Evolutionary conservation across 2,888 invertebrate genomes (phyloP), one percentile per base, ranked within the genome.

Genomic region (Marronus borbonicus): DNA sequence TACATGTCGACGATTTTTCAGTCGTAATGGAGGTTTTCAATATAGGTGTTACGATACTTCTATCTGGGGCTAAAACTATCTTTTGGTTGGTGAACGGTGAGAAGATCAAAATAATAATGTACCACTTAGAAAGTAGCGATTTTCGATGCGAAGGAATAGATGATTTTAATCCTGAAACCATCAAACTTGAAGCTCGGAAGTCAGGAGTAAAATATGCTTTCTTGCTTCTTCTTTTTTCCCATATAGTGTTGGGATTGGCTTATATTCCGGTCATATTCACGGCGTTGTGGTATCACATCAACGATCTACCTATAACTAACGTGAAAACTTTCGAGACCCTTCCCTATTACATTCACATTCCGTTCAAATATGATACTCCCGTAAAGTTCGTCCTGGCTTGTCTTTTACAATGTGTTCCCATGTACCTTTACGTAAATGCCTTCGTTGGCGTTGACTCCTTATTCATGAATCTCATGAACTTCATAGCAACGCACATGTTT

Each of bases 401-500:
- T 72, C 82, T 84, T 12, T 86, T 86, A 80, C 88, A 88, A 81
- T 84, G 84, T 20, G 82, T 82, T 24, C 85, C 87, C 3, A 86
- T 86, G 85, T 86, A 84, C 80, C 85, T 85, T 20, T 86, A 86
- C 69, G 85, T 85, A 3, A 85, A 83, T 75, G 86, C 85, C 74
- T 85, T 87, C 68, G 84, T 86, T 31, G 86, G 86, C 8, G 84
- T 86, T 81, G 87, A 87, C 78, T 83, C 84, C 1, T 76, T 87
- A 31, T 86, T 86, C 78, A 86, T 87, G 85, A 86, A 87, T 78
- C 84, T 87, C 7, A 84, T 88, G 83, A 88, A 87, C 80, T 85
- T 85, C 72, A 83, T 86, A 44, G 85, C 83, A 1, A 84, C 84
- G 20, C 85, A 87, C 81, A 81, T 88, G 69, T 80, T 81, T 12